Evolutionary conservation across 2,888 invertebrate species (phyloP).

Genomic region (Myopa testacea): DNA sequence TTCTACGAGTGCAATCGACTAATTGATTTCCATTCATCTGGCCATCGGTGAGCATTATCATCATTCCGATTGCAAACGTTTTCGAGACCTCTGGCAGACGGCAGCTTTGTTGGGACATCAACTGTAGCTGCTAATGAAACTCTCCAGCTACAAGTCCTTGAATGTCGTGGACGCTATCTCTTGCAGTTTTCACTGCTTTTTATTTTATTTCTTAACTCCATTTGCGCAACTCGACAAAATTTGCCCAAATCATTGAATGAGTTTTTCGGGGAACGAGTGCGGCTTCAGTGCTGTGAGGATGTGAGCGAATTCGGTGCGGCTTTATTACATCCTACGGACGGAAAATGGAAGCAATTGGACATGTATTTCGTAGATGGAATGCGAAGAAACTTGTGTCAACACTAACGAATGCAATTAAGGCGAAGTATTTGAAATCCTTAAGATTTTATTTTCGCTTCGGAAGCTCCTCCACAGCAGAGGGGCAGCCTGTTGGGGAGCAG

Average conservation of each 20-base stretch:
- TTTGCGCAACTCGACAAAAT: slow-evolving; percentile 22
- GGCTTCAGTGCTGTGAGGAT: slow-evolving; percentile 2
- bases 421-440: background rate
- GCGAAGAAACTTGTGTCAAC: slow-evolving; percentile 30
- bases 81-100: slow-evolving; percentile 50
- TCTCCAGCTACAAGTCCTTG: slow-evolving; percentile 9
- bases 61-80: slow-evolving; percentile 55
- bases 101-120: background rate
- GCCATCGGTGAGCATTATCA: slow-evolving; percentile 52
- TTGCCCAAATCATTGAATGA: background rate
- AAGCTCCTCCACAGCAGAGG: background rate
- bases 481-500: background rate
- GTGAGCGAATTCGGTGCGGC: slow-evolving; percentile 1
- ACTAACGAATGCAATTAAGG: slow-evolving; percentile 36
- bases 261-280: background rate
- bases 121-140: slow-evolving; percentile 25
- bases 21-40: slow-evolving; percentile 64
- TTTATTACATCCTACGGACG: background rate
- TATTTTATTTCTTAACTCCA: background rate
- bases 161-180: background rate
- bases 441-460: background rate
- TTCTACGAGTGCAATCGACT: slow-evolving; percentile 64
- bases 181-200: background rate
- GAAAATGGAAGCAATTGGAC: background rate
- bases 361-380: slow-evolving; percentile 12